Conservation (phyloP, 1,140 invertebrate genomes). For the Heliconius congener region DNA sequence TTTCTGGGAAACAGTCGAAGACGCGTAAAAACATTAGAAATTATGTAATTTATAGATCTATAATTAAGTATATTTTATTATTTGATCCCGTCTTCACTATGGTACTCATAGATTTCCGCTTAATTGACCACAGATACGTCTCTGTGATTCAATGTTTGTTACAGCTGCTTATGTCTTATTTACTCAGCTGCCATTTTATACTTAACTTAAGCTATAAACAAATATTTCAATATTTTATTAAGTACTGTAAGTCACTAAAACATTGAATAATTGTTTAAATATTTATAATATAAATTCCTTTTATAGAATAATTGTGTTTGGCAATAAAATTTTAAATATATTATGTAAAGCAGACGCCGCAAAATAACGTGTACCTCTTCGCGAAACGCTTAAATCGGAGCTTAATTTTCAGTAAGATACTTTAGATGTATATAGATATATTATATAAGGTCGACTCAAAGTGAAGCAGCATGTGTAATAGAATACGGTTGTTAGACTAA, state of each 20-base stretch:
- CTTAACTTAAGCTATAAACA: not conserved
- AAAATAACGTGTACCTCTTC: not conserved
- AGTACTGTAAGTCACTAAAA: not conserved
- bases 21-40: not conserved
- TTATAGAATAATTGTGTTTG: too few species aligned
- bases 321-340: too few species aligned
- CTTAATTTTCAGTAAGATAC: not conserved
- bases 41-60: not conserved
- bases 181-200: constrained; percentile 51
- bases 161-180: constrained; percentile 44
- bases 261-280: constrained; percentile 3
- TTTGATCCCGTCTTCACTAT: not conserved
- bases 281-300: not conserved
- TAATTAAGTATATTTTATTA: not conserved
- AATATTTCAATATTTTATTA: not conserved
- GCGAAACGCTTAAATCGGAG: not conserved
- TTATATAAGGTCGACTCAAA: constrained; percentile 29
- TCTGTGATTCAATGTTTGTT: constrained; percentile 33
- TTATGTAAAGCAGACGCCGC: too few species aligned
- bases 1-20: too few species aligned
- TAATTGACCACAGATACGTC: constrained; percentile 57
- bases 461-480: constrained; percentile 54
- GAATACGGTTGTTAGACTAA: constrained; percentile 72
- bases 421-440: not conserved
- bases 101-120: constrained; percentile 47